Conservation (phyloP, 2,113 vertebrate species). For the Anarhynchus alexandrinus region DNA sequence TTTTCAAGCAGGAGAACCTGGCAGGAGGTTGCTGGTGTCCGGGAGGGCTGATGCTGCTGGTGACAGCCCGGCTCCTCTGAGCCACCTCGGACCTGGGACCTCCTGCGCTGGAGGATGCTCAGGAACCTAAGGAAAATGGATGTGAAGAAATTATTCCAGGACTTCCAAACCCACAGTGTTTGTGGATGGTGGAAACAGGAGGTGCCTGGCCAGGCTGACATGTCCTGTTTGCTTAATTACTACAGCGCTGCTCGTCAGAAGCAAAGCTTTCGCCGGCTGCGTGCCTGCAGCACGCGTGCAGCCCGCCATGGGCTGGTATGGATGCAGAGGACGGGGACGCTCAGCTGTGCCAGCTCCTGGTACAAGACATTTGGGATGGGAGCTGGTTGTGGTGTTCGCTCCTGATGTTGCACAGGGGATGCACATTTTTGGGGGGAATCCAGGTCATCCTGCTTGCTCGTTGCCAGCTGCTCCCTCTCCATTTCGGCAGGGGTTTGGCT, state of each 20-base stretch:
- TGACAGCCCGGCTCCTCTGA: neutral
- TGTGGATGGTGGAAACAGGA: neutral
- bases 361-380: neutral
- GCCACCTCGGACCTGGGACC: neutral
- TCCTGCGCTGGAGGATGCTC: neutral
- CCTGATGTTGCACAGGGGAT: neutral
- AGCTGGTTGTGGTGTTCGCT: fast-evolving
- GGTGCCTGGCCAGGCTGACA: neutral
- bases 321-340: fast-evolving
- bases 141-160: neutral
- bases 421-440: neutral
- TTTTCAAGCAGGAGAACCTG: neutral
- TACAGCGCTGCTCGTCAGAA: neutral
- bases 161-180: neutral
- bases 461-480: neutral
- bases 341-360: neutral
- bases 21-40: neutral
- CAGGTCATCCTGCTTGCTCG: neutral
- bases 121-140: neutral
- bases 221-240: neutral
- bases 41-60: neutral
- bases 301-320: neutral
- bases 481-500: neutral
- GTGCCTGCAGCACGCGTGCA: fast-evolving
- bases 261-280: fast-evolving